These are phyloP conservation scores for Pocillopora verrucosa DNA, from an alignment of 64 coral and sea anemone genomes.

Conservation along the genomic window DNA sequence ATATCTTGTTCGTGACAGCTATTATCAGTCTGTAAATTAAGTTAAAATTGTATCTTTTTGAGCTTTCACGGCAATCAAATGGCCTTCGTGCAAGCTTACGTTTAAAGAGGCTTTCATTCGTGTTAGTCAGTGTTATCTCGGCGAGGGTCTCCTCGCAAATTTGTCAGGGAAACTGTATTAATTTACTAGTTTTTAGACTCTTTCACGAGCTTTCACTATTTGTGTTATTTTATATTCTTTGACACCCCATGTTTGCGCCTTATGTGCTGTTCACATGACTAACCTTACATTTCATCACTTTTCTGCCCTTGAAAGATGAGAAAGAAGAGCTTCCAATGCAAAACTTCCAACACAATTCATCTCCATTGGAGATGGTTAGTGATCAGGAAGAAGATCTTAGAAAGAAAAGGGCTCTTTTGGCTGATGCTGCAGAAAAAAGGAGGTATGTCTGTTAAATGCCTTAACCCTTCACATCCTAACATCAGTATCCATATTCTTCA, in stretches of 20 bases:
- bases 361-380: neutral
- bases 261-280: neutral
- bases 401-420: constrained; percentile 30
- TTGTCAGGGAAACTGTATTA: no score
- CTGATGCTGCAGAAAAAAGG: constrained; percentile 36
- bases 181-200: no score
- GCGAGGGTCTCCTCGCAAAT: no score
- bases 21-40: neutral
- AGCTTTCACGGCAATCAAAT: neutral
- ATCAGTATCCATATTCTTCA: no score
- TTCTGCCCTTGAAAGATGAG: neutral
- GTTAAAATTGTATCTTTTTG: neutral
- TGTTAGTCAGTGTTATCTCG: no score
- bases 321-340: neutral
- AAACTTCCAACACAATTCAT: constrained; percentile 14
- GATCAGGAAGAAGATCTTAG: constrained; percentile 1
- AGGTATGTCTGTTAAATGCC: neutral
- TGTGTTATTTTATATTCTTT: neutral
- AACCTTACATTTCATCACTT: neutral
- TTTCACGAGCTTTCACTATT: no score
- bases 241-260: neutral
- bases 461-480: no score
- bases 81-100: neutral
- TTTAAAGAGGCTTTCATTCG: no score
- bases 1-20: neutral